Conservation (phyloP, 2,113 vertebrate genomes). For the Bettongia penicillata region DNA sequence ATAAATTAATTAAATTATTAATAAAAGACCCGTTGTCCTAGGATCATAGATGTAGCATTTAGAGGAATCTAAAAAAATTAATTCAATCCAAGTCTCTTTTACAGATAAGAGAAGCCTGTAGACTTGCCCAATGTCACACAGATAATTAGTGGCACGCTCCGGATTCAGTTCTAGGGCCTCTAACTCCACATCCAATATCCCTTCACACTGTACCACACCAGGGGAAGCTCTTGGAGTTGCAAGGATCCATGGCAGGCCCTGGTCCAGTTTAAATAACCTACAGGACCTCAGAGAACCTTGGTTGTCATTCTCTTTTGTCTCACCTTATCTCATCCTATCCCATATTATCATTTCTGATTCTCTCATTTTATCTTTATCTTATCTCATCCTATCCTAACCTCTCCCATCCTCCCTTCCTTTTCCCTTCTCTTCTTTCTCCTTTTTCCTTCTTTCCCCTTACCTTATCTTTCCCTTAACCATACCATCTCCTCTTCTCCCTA, state of each 20-base stretch:
- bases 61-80: background rate
- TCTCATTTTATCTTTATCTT: too few relatives aligned
- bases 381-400: too few relatives aligned
- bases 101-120: background rate
- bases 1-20: too few relatives aligned
- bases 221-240: background rate
- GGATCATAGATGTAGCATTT: background rate
- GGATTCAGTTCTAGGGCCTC: background rate
- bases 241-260: background rate
- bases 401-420: background rate
- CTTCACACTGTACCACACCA: background rate
- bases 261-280: background rate
- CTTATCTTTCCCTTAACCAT: background rate
- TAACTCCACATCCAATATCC: background rate
- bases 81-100: background rate
- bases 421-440: too few relatives aligned
- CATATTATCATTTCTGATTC: too few relatives aligned
- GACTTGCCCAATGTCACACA: background rate
- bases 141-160: background rate
- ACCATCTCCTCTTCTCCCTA: background rate
- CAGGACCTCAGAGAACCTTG: background rate
- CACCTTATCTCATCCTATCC: background rate
- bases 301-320: background rate
- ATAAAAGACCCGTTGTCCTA: background rate
- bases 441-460: too few relatives aligned